A percentile compares a stretch with the other conserved stretches of the same genome.
Evolutionary conservation across 2,113 vertebrate genomes (phyloP).

Genomic region (Nicator chloris): DNA sequence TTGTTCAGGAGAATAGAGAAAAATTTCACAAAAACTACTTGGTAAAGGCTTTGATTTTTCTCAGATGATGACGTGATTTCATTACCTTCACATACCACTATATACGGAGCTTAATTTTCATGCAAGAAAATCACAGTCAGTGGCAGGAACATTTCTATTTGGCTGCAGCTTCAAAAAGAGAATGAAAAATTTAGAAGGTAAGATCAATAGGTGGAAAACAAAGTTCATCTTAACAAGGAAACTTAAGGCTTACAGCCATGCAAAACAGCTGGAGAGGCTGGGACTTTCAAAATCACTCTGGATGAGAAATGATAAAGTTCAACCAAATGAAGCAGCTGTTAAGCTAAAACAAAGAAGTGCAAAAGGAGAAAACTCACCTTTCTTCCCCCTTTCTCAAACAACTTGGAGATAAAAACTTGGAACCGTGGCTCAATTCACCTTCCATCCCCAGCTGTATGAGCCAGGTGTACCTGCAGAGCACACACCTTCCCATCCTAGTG

Average conservation of each 20-base stretch:
- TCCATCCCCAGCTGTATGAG: neutral
- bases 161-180: constrained; percentile 31
- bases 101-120: constrained; percentile 17
- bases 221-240: constrained; percentile 5
- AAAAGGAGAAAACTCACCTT: neutral
- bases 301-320: neutral
- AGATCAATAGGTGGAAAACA: constrained; percentile 37
- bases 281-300: neutral
- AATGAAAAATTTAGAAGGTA: constrained; percentile 32
- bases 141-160: constrained; percentile 35
- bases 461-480: neutral
- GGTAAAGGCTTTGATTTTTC: constrained; percentile 11
- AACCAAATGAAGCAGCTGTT: neutral
- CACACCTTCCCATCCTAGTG: neutral
- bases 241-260: neutral
- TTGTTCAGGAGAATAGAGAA: neutral
- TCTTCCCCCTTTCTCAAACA: neutral
- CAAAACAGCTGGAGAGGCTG: neutral
- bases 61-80: constrained; percentile 1
- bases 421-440: neutral
- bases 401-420: neutral
- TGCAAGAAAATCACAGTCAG: constrained; percentile 18
- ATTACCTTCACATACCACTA: neutral
- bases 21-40: neutral
- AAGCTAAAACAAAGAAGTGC: neutral